Evolutionary conservation across 2,797 vertebrate species (phyloP).

Genomic region (Falco biarmicus): DNA sequence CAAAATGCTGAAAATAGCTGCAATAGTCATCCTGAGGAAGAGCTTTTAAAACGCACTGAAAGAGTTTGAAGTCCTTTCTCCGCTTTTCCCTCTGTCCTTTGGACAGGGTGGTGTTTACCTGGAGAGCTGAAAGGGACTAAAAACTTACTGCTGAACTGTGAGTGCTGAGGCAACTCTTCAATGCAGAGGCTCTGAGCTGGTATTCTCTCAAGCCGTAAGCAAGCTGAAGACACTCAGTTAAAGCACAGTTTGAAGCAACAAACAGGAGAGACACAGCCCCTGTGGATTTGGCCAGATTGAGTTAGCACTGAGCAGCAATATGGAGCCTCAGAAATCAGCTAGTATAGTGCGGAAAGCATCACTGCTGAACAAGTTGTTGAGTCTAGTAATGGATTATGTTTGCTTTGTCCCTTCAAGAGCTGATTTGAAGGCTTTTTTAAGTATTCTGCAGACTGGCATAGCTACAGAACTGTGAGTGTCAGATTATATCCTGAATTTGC

Average conservation of each 20-base stretch:
- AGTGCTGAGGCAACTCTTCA: background rate
- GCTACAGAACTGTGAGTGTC: background rate
- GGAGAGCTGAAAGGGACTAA: background rate
- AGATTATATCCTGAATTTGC: background rate
- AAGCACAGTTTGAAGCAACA: background rate
- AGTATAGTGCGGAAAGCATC: background rate
- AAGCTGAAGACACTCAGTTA: background rate
- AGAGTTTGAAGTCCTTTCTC: background rate
- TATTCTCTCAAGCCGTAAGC: background rate
- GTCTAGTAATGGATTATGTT: background rate
- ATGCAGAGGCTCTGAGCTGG: background rate
- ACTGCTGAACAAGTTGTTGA: background rate
- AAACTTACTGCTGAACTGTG: background rate
- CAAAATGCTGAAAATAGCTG: background rate
- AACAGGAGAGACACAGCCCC: background rate
- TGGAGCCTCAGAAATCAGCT: background rate
- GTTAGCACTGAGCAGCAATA: background rate
- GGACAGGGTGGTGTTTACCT: background rate
- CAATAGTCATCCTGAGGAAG: fast-evolving
- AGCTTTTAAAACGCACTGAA: background rate
- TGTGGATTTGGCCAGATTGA: background rate
- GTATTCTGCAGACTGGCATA: background rate
- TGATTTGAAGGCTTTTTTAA: background rate
- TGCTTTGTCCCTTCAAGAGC: background rate
- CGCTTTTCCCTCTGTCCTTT: background rate